phyloP scores from a whole-genome alignment of 2,888 invertebrate species.

The Idaea biselata region DNA sequence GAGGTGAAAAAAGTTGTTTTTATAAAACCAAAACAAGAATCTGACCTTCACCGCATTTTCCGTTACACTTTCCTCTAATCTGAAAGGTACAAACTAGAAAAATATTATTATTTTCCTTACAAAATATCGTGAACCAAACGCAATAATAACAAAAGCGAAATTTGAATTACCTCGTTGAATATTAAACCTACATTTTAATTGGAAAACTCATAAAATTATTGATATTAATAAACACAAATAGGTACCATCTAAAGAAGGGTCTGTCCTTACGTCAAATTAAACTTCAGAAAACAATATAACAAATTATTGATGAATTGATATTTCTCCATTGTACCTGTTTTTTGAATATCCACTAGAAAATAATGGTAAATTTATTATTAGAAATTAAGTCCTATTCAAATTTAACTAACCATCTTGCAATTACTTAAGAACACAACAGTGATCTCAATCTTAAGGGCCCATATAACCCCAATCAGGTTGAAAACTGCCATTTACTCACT shows the following conservation, averaged over 20 bases:
- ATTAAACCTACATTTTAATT: neutral
- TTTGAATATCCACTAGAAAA: neutral
- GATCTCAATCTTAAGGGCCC: too few species aligned
- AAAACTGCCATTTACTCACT: too few species aligned
- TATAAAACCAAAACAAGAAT: neutral
- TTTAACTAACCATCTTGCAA: neutral
- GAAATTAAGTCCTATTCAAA: neutral
- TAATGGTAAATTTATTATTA: neutral
- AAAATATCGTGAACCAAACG: neutral
- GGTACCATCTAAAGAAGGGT: neutral
- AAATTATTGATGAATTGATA: neutral
- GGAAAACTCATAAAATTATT: neutral
- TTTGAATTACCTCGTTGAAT: neutral
- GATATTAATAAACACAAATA: neutral
- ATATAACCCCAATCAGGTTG: too few species aligned
- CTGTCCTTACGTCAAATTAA: neutral
- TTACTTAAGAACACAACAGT: too few species aligned
- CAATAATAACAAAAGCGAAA: neutral
- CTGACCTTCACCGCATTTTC: neutral
- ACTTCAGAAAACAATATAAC: neutral
- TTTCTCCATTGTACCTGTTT: neutral
- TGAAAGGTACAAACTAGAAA: neutral
- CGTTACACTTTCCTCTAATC: neutral
- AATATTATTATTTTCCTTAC: neutral
- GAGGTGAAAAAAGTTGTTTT: neutral